A percentile compares a stretch with the other conserved stretches of the same genome.
Conservation (phyloP, 2,113 vertebrate genomes). For the Chamaetylas fuelleborni region DNA sequence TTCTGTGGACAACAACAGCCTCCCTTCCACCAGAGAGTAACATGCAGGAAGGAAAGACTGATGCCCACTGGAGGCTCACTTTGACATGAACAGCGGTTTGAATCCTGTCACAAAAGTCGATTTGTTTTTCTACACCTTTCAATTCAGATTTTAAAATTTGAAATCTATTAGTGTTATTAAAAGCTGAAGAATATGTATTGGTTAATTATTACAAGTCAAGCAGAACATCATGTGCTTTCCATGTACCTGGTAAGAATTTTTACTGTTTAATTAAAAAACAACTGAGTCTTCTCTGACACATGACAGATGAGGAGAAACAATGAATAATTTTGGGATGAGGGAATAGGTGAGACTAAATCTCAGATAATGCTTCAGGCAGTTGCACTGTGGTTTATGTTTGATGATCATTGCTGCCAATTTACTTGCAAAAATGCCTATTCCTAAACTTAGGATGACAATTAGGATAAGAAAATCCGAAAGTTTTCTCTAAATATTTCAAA, state of each 20-base stretch:
- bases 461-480: background rate
- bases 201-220: background rate
- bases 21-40: background rate
- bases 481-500: background rate
- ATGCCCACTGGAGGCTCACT: background rate
- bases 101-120: background rate
- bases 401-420: background rate
- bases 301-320: background rate
- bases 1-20: too few species aligned
- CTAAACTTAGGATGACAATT: background rate
- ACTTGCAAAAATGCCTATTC: background rate
- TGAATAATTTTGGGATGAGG: fast-evolving
- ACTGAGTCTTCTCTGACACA: background rate
- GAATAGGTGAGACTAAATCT: background rate
- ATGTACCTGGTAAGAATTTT: background rate
- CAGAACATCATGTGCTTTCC: background rate
- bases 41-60: background rate
- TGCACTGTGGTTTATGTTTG: background rate
- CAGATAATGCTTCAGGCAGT: background rate
- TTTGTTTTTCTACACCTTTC: background rate
- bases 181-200: background rate
- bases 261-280: background rate
- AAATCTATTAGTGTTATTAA: fast-evolving
- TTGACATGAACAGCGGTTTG: background rate
- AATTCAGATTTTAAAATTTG: background rate